Evolutionary conservation across 2,888 invertebrate genomes (phyloP).

Genomic region (Escarpia spicata): DNA sequence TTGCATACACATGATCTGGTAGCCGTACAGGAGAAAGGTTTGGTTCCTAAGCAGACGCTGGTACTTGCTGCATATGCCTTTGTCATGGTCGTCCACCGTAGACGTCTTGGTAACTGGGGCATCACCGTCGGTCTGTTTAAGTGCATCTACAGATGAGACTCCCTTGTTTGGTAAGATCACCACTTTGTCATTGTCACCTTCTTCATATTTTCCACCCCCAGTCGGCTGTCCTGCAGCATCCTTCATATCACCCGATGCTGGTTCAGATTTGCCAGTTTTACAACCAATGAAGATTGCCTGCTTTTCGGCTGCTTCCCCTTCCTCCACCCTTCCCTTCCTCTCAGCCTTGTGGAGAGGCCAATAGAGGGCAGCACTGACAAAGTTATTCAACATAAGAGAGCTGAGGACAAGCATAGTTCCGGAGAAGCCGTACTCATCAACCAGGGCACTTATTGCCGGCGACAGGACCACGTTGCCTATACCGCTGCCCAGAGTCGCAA

Average conservation of each 20-base stretch:
- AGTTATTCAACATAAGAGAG: slow-evolving; percentile 25
- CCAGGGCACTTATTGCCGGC: background rate
- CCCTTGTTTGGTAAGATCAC: background rate
- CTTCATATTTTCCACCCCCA: background rate
- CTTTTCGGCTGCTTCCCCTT: background rate
- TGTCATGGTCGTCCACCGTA: background rate
- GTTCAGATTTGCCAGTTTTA: background rate
- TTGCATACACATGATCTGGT: slow-evolving; percentile 26
- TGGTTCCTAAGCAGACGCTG: slow-evolving; percentile 25
- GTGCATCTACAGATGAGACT: background rate
- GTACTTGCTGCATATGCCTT: background rate
- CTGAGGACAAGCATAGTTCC: slow-evolving; percentile 27
- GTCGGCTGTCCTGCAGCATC: background rate
- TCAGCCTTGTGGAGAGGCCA: slow-evolving; percentile 20
- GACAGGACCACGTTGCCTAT: slow-evolving; percentile 30
- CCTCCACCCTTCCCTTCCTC: background rate
- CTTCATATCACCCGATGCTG: background rate
- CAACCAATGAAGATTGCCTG: background rate
- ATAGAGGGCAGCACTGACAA: slow-evolving; percentile 28
- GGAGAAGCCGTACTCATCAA: slow-evolving; percentile 24
- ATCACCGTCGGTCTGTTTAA: background rate
- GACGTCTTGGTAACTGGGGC: background rate
- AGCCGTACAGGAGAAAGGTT: slow-evolving; percentile 33
- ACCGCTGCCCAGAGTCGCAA: slow-evolving; percentile 32
- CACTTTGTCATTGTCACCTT: background rate